Conservation (phyloP, 2,888 invertebrate genomes). For the Flexamia atlantica region DNA sequence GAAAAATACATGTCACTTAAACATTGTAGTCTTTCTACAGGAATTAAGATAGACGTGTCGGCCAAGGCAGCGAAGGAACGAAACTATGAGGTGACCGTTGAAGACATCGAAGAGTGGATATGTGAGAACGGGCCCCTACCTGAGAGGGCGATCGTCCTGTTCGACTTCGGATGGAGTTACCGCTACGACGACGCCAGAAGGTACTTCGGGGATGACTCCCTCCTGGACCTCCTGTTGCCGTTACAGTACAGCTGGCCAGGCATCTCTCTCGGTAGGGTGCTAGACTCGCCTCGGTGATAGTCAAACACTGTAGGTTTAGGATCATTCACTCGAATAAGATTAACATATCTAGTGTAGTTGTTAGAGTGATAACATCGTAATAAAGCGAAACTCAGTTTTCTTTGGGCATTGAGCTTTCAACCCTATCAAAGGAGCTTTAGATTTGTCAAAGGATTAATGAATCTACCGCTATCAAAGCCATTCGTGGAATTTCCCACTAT, state of each 20-base stretch:
- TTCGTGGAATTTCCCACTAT: too few relatives aligned
- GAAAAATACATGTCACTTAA: slow-evolving; percentile 38
- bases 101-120: slow-evolving; percentile 25
- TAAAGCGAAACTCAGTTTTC: too few relatives aligned
- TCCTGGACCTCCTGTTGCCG: slow-evolving; percentile 13
- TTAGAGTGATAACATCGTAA: too few relatives aligned
- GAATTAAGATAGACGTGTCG: slow-evolving; percentile 18
- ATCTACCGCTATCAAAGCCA: too few relatives aligned
- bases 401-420: too few relatives aligned
- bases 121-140: slow-evolving; percentile 38
- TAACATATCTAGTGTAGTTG: too few relatives aligned
- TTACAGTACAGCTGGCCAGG: slow-evolving; percentile 37
- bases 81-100: slow-evolving; percentile 26
- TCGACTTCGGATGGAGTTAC: slow-evolving; percentile 46
- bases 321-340: too few relatives aligned
- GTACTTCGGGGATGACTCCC: slow-evolving; percentile 34
- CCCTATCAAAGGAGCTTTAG: too few relatives aligned
- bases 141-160: slow-evolving; percentile 8
- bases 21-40: slow-evolving; percentile 18
- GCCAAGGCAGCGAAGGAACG: neutral
- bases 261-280: slow-evolving; percentile 18
- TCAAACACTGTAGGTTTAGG: too few relatives aligned
- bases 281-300: neutral
- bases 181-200: slow-evolving; percentile 38
- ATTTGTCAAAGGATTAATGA: too few relatives aligned